Conservation (phyloP, 1,140 invertebrate genomes). For the Bombus vancouverensis region DNA sequence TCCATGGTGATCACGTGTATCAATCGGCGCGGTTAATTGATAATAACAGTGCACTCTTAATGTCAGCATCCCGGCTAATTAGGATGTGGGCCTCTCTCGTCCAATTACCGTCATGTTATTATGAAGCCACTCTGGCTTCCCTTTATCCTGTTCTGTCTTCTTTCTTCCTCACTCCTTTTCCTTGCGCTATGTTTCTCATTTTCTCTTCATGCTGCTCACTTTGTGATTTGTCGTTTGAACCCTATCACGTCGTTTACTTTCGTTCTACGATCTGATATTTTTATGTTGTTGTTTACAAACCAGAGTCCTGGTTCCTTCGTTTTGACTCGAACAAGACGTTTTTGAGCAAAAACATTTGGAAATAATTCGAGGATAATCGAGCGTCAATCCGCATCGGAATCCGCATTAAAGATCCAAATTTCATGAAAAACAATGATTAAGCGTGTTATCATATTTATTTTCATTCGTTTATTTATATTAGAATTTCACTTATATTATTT, state of each 20-base stretch:
- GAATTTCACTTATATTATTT: too few species aligned
- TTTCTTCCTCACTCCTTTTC: slow-evolving; percentile 18
- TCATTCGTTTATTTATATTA: too few species aligned
- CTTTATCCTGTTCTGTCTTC: slow-evolving; percentile 60
- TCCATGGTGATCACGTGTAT: slow-evolving; percentile 65
- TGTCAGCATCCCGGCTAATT: slow-evolving; percentile 72
- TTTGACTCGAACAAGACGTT: too few species aligned
- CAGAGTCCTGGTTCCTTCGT: too few species aligned
- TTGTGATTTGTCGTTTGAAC: background rate
- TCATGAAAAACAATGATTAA: too few species aligned
- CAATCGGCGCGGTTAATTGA: slow-evolving; percentile 74
- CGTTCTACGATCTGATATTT: background rate
- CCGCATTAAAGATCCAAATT: too few species aligned
- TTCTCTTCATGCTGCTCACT: slow-evolving; percentile 3
- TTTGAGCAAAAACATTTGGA: too few species aligned
- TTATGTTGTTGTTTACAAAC: too few species aligned
- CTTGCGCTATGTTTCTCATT: background rate
- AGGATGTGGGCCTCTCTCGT: slow-evolving; percentile 70
- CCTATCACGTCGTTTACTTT: background rate
- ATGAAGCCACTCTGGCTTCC: slow-evolving; percentile 66
- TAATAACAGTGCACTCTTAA: slow-evolving; percentile 77
- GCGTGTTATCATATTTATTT: too few species aligned
- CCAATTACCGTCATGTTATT: slow-evolving; percentile 71
- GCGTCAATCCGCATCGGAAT: too few species aligned
- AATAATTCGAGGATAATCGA: too few species aligned